phyloP scores from a whole-genome alignment of 2,797 vertebrate species.

The Acanthiza pusilla region DNA sequence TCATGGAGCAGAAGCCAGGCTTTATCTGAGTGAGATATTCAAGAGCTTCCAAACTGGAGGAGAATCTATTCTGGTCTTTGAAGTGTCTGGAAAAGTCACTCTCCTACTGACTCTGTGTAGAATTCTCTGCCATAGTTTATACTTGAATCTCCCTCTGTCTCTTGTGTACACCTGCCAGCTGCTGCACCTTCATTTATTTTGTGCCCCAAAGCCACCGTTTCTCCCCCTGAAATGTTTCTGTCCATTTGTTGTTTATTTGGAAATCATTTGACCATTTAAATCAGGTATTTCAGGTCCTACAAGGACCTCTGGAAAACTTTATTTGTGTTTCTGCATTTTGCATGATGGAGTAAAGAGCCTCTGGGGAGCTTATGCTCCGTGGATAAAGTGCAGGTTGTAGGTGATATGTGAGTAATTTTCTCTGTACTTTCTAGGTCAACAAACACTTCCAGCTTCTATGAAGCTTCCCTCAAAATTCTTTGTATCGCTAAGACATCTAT shows the following conservation, averaged over 20 bases:
- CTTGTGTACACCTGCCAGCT: neutral
- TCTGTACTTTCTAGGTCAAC: neutral
- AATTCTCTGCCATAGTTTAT: neutral
- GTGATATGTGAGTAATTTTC: neutral
- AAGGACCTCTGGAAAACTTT: neutral
- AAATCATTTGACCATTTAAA: neutral
- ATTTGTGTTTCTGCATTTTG: neutral
- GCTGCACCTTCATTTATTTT: neutral
- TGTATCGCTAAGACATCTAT: neutral
- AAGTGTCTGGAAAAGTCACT: neutral
- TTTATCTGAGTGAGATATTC: neutral
- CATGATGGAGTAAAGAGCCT: neutral
- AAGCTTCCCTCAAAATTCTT: neutral
- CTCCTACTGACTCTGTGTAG: neutral
- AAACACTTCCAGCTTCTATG: neutral
- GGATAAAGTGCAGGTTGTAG: neutral
- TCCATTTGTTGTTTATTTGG: neutral
- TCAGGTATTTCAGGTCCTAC: neutral
- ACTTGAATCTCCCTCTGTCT: neutral
- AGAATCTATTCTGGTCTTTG: neutral
- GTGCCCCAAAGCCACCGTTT: neutral
- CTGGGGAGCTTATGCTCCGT: neutral
- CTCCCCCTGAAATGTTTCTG: neutral
- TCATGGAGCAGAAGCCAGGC: neutral
- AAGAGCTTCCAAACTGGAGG: neutral